These are phyloP conservation scores for Halocynthia roretzi DNA, from an alignment of 23 tunicate species.

Conservation along the genomic window DNA sequence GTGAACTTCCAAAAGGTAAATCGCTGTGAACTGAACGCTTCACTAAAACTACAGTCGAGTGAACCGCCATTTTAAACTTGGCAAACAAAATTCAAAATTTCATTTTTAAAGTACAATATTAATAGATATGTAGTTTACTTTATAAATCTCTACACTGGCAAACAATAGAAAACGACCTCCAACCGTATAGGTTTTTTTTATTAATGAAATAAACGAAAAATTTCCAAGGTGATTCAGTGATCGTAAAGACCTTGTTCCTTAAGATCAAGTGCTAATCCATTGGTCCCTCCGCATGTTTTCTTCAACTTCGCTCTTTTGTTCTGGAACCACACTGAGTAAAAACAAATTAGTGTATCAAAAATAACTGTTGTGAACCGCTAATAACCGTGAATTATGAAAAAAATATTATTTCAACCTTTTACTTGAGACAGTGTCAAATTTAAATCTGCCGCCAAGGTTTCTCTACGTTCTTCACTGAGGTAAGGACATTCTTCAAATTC, in stretches of 20 bases:
- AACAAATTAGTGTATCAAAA: too few relatives aligned
- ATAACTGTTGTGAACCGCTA: neutral
- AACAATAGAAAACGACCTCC: too few relatives aligned
- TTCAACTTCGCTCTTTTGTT: slow-evolving; percentile 87
- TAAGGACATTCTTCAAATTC: slow-evolving; percentile 64
- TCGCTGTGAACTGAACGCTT: too few relatives aligned
- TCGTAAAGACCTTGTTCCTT: slow-evolving; percentile 69
- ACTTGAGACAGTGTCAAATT: slow-evolving; percentile 62
- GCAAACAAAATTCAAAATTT: too few relatives aligned
- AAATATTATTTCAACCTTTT: slow-evolving; percentile 33
- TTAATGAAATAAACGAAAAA: too few relatives aligned
- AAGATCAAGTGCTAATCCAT: slow-evolving; percentile 45
- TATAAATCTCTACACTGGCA: too few relatives aligned
- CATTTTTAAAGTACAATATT: too few relatives aligned
- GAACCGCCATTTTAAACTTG: too few relatives aligned
- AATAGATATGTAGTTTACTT: too few relatives aligned
- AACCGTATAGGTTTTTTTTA: too few relatives aligned
- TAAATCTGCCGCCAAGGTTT: slow-evolving; percentile 31
- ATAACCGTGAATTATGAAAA: neutral
- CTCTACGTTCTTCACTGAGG: slow-evolving; percentile 54
- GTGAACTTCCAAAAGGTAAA: too few relatives aligned
- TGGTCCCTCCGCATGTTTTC: slow-evolving; percentile 46
- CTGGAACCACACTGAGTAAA: slow-evolving; percentile 75
- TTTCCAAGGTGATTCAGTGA: slow-evolving; percentile 23
- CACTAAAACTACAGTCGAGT: too few relatives aligned